Percentiles rank a stretch among this genome's conserved stretches.
Conservation (phyloP, 2,888 invertebrate genomes). For the Strigamia transsilvanica region DNA sequence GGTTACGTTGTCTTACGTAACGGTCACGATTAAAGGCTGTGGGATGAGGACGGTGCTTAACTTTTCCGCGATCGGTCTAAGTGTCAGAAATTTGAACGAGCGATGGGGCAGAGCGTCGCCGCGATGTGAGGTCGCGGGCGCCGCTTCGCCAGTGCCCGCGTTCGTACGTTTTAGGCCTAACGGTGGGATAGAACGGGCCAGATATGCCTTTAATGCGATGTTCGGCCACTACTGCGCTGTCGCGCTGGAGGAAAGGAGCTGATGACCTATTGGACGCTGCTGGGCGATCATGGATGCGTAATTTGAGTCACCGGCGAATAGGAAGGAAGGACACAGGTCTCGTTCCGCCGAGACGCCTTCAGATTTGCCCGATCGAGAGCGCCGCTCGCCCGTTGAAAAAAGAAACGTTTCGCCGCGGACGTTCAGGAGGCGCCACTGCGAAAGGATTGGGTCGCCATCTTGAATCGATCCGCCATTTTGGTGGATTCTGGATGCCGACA, state of each 20-base stretch:
- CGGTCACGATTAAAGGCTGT: constrained; percentile 53
- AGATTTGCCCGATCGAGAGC: constrained; percentile 45
- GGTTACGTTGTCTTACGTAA: constrained; percentile 58
- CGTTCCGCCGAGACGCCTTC: constrained; percentile 33
- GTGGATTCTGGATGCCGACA: constrained; percentile 34
- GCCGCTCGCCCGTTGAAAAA: constrained; percentile 52
- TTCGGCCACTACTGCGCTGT: constrained; percentile 46
- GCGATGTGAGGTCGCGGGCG: constrained; percentile 1
- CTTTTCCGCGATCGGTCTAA: constrained; percentile 14
- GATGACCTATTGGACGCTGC: constrained; percentile 41
- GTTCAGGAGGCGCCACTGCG: constrained; percentile 56
- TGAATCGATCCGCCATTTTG: constrained; percentile 53
- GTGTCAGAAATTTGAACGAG: constrained; percentile 54
- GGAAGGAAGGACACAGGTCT: constrained; percentile 51
- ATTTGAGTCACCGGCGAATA: constrained; percentile 52
- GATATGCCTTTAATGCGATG: constrained; percentile 1
- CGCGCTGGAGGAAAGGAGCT: constrained; percentile 48
- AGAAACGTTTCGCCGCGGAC: constrained; percentile 53
- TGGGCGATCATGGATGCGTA: constrained; percentile 50
- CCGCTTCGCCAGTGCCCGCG: background rate
- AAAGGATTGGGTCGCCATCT: constrained; percentile 55
- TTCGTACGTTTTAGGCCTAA: constrained; percentile 30
- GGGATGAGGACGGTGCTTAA: constrained; percentile 23
- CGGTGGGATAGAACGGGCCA: constrained; percentile 34
- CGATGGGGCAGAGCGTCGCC: background rate